phyloP scores from a whole-genome alignment of 2,888 invertebrate genomes.

The Petrolisthes cinctipes region DNA sequence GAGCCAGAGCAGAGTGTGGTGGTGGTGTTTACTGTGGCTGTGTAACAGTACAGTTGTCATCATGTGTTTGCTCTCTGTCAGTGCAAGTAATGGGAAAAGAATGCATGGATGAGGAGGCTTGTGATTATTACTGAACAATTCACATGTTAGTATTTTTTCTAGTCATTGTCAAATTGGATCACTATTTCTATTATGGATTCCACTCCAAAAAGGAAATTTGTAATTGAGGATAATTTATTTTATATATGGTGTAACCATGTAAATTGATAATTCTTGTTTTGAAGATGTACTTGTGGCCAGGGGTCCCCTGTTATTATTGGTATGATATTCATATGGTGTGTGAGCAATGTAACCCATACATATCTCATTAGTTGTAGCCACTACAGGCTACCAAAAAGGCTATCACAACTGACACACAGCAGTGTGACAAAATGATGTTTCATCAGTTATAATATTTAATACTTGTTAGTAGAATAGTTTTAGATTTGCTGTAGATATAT shows the following conservation, averaged over 20 bases:
- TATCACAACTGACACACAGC: conserved; percentile 20
- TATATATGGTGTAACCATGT: conserved; percentile 58
- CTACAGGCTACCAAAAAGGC: conserved; percentile 13
- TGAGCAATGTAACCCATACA: conserved; percentile 25
- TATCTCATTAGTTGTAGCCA: conserved; percentile 19
- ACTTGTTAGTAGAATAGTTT: no score
- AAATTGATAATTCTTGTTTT: conserved; percentile 54
- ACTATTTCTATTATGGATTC: conserved; percentile 54
- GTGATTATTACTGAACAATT: conserved; percentile 57
- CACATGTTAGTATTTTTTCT: conserved; percentile 61
- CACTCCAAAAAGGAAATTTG: conserved; percentile 55
- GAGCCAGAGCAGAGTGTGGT: conserved; percentile 36
- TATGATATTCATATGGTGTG: conserved; percentile 20
- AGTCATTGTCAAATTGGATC: conserved; percentile 60
- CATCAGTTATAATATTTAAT: background rate
- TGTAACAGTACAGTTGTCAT: conserved; percentile 31
- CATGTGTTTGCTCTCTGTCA: conserved; percentile 24
- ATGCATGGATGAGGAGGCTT: conserved; percentile 49
- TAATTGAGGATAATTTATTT: conserved; percentile 58
- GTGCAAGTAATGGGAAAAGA: conserved; percentile 42
- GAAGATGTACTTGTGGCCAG: conserved; percentile 51
- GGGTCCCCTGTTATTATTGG: conserved; percentile 52
- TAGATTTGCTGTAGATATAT: no score
- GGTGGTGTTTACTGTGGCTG: conserved; percentile 14
- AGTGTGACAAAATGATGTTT: conserved; percentile 37